phyloP scores from a whole-genome alignment of 2,888 invertebrate species.

The Meliscaeva auricollis region DNA sequence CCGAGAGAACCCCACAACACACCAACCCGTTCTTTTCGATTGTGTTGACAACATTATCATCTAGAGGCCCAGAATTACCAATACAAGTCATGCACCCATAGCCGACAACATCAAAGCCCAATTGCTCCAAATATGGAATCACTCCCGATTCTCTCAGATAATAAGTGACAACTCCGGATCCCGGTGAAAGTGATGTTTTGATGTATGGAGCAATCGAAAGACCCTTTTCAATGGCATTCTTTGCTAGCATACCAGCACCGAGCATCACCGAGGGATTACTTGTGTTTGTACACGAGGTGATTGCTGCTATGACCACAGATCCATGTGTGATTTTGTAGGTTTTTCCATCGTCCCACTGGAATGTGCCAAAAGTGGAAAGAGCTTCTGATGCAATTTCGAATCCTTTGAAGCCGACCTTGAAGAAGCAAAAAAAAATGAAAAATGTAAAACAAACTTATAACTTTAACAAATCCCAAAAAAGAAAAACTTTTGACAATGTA shows the following conservation, averaged over 20 bases:
- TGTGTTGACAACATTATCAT: constrained; percentile 95
- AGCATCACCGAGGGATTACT: constrained; percentile 99
- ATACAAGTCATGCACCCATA: constrained; percentile 99
- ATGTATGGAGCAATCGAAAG: constrained; percentile 95
- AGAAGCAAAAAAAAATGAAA: too few relatives aligned
- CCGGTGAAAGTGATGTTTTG: constrained; percentile 98
- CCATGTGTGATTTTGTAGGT: constrained; percentile 94
- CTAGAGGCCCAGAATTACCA: constrained; percentile 98
- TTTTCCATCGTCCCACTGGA: constrained; percentile 91
- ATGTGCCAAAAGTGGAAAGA: constrained; percentile 87
- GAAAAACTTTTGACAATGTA: neutral
- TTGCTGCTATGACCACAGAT: constrained; percentile 98
- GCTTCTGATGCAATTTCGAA: constrained; percentile 91
- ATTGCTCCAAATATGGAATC: constrained; percentile 91
- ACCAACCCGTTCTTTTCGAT: constrained; percentile 98
- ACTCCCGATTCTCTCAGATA: constrained; percentile 93
- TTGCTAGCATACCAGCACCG: constrained; percentile 96
- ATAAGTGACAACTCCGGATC: constrained; percentile 97
- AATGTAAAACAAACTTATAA: neutral
- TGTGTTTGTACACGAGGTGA: constrained; percentile 99
- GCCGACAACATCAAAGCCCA: constrained; percentile 98
- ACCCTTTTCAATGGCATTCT: constrained; percentile 96
- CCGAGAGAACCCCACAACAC: constrained; percentile 97
- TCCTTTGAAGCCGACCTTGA: constrained; percentile 95
- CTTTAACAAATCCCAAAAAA: neutral